Base-by-base conservation (phyloP, 2,113 vertebrate species). In the Mobula hypostoma region DNA sequence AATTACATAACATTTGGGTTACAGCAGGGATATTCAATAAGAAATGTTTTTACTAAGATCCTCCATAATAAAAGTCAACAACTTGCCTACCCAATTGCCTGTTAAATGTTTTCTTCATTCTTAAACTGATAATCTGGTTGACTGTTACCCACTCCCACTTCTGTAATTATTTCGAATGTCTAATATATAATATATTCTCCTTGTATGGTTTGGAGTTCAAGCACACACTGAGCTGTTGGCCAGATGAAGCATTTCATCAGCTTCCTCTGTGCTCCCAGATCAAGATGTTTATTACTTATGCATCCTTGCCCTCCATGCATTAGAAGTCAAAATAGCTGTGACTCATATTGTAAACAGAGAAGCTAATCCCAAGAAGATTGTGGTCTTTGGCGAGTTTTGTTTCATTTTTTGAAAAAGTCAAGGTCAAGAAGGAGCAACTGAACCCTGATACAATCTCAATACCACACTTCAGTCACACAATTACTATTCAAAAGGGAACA, bases 401-500 rank as follows among this genome's bases (percentile, higher is more conserved):
- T 90, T 24, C 72, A 5, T 74, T 19, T 90, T 61, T 68, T 17
- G 29, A 63, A 63, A 63, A 90, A 90, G 29, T 90, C 85, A 90
- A 66, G 85, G 61, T 90, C 61, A 90, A 17, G 61, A 68, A 17
- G 58, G 85, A 90, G 66, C 85, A 90, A n/a, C 61, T 66, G 19
- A 90, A 68, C 15, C 14, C 14, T 8, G 29, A 68, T 90, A 32
- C 61, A 90, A 90, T 66, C 85, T 68, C 85, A 90, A 29, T 32
- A 19, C 61, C 40, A 32, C 29, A 66, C 61, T 7, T 32, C n/a
- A 66, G 85, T 90, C n/a, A 0, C 19, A 29, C 85, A 90, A 66
- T 90, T 90, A 36, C 61, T n/a, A 90, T 90, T 66, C 85, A 0
- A 15, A 90, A 90, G 85, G 85, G n/a, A 90, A 90, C 85, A 90